Percentiles rank a stretch among this genome's conserved stretches.
Evolutionary conservation across 2,888 invertebrate species (phyloP).

Genomic region (Caenorhabditis zanzibari): DNA sequence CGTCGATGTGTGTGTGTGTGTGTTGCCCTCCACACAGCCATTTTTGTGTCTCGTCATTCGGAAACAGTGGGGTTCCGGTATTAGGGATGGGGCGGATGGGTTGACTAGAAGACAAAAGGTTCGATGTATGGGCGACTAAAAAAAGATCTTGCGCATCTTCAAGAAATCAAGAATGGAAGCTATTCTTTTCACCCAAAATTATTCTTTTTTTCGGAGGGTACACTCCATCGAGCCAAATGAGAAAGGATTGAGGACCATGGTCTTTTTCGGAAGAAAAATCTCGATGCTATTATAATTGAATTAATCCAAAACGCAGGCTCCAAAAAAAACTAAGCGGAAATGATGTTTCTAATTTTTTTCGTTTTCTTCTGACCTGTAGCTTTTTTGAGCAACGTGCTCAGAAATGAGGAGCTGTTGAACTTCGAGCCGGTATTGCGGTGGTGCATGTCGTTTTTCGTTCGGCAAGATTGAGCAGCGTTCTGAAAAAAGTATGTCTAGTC

Average conservation of each 20-base stretch:
- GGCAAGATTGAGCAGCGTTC: neutral
- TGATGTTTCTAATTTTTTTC: neutral
- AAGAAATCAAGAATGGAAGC: neutral
- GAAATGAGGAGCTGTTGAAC: conserved; percentile 10
- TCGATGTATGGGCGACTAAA: conserved; percentile 14
- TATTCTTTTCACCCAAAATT: neutral
- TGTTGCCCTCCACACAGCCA: neutral
- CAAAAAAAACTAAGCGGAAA: too few species aligned
- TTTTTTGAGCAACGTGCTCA: neutral
- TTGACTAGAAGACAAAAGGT: conserved; percentile 14
- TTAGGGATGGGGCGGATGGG: neutral
- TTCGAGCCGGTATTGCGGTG: neutral
- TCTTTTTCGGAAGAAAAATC: too few species aligned
- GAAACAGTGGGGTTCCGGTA: conserved; percentile 56
- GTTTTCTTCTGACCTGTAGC: conserved; percentile 3
- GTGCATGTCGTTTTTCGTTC: neutral
- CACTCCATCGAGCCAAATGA: conserved; percentile 27
- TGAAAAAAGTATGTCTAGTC: neutral
- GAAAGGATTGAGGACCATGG: too few species aligned
- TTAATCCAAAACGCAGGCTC: too few species aligned
- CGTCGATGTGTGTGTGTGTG: conserved; percentile 4
- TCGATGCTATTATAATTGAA: neutral
- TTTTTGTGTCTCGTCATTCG: conserved; percentile 40
- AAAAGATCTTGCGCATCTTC: neutral
- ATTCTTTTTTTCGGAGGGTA: too few species aligned